These are phyloP conservation scores for Leucoma salicis DNA, from an alignment of 2,888 invertebrate species.

Conservation along the genomic window DNA sequence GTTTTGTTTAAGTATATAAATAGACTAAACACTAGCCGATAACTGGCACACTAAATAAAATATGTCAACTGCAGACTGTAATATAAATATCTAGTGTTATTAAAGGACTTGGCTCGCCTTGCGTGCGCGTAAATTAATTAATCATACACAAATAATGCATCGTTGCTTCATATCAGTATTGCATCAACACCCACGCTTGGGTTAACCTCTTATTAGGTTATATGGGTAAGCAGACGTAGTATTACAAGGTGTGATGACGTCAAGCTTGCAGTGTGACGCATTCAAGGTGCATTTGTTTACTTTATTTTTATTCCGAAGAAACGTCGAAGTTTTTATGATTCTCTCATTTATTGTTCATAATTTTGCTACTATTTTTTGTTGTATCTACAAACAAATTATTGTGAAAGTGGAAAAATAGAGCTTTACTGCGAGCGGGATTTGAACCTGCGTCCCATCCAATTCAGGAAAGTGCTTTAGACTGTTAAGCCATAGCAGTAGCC, in stretches of 20 bases:
- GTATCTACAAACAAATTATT: no score
- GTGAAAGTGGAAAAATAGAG: no score
- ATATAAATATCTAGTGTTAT: no score
- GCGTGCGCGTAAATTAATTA: not conserved
- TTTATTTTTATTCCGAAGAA: not conserved
- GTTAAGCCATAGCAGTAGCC: no score
- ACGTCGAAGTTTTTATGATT: not conserved
- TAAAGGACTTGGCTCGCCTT: no score
- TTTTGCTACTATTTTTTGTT: not conserved
- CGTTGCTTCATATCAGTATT: not conserved
- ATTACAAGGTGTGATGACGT: conserved; percentile 3
- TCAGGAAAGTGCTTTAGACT: no score
- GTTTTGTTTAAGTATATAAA: no score
- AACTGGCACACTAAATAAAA: no score
- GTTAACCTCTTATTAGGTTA: conserved; percentile 5
- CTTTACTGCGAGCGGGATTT: no score
- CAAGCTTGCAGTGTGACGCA: conserved; percentile 10
- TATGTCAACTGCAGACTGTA: no score
- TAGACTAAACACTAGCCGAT: no score
- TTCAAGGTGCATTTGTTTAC: conserved; percentile 5
- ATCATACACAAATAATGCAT: conserved; percentile 2
- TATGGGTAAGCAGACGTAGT: not conserved
- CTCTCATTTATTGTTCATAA: not conserved
- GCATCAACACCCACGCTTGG: conserved; percentile 1
- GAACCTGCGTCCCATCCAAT: no score